Evolutionary conservation across 1,140 invertebrate species (phyloP).

Genomic region (Goniozus legneri): DNA sequence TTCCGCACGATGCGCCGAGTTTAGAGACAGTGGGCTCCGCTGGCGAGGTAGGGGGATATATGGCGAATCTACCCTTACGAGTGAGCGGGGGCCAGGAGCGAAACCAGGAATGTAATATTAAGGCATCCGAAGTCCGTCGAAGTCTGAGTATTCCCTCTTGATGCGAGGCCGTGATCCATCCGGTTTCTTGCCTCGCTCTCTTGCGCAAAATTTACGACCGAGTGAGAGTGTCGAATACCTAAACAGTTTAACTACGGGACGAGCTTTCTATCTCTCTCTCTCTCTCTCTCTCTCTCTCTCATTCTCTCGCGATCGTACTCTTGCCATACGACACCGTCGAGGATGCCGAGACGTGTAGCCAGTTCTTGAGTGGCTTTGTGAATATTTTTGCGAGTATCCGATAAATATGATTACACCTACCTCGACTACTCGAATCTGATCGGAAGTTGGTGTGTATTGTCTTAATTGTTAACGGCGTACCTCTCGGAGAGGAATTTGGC

Average conservation of each 20-base stretch:
- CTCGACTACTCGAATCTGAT: too few species aligned
- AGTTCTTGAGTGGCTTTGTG: too few species aligned
- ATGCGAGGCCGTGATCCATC: conserved; percentile 5
- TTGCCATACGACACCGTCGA: too few species aligned
- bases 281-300: too few species aligned
- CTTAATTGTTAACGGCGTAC: too few species aligned
- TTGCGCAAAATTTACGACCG: conserved; percentile 25
- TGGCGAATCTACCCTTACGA: conserved; percentile 11
- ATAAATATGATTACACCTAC: too few species aligned
- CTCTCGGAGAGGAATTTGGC: not conserved
- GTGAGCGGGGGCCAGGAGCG: conserved; percentile 30
- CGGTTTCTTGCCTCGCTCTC: conserved; percentile 12
- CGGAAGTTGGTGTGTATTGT: too few species aligned
- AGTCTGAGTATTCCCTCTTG: conserved; percentile 30
- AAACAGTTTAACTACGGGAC: conserved; percentile 14
- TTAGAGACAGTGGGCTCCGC: conserved; percentile 15
- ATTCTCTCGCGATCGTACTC: too few species aligned
- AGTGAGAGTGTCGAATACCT: conserved; percentile 17
- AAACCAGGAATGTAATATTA: conserved; percentile 43
- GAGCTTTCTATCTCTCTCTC: too few species aligned
- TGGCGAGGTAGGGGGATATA: too few species aligned
- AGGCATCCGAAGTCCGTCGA: conserved; percentile 33
- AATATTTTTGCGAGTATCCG: too few species aligned
- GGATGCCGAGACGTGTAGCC: too few species aligned
- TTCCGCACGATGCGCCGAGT: conserved; percentile 7